Evolutionary conservation across 1,140 invertebrate species (phyloP), one percentile per base, ranked within the genome.

Genomic region (Trichogramma pretiosum): DNA sequence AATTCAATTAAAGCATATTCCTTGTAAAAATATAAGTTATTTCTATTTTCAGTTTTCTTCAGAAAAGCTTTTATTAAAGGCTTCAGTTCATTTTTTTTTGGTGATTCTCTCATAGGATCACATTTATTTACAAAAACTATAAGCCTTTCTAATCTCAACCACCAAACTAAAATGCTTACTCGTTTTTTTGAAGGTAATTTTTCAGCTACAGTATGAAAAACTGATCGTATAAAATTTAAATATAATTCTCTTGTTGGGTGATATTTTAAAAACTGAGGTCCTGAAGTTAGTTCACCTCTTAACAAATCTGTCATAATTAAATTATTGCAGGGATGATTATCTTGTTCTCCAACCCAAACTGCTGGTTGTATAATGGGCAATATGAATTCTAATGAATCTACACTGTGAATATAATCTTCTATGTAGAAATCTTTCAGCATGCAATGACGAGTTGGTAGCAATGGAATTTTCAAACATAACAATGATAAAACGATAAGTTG

Each of bases 1-100:
- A 64, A 61, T 60, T 82, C 78, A 53, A 78, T 74, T 26, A 81
- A 60, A n/a, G 76, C 80, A 60, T 79, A 77, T 59, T 83, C 80
- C 2, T 71, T 65, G 56, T 79, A 83, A 45, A 77, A 76, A 51
- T 70, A 63, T 24, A 76, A 55, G 50, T 76, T 76, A 56, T 75
- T 77, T 30, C 76, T 62, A 55, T 82, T 77, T 30, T 68, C 62
- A 11, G 68, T 57, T 36, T 64, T 65, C 42, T 77, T 75, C 0
- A 83, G 42, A 30, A 81, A 68, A 2, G 70, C 64, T 26, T 82
- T 82, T 5, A 81, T 61, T 3, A 65, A 64, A 1, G 55, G 56
- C 30, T 76, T 76, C 1, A 77, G 58, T 35, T 69, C 70, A 44
- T 77, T 78, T 11, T 57, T 55, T 23, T 62, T 44, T n/a, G 40